Percentiles rank a stretch among this genome's conserved stretches.
Conservation (phyloP, 2,888 invertebrate genomes). For the Rhagophthalmus giganteus region DNA sequence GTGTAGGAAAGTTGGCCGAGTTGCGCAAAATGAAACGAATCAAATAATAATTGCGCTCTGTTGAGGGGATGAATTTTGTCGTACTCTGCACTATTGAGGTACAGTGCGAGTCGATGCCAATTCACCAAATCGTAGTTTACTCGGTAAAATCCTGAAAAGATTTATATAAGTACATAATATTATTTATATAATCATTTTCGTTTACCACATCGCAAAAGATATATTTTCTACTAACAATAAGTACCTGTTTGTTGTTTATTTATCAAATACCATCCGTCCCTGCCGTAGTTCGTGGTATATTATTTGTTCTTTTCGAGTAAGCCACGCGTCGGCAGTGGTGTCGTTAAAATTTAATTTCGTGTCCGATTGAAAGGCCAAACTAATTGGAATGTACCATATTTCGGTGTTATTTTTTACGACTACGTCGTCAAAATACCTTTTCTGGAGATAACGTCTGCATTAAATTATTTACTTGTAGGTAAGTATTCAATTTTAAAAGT, state of each 20-base stretch:
- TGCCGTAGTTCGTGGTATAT: background rate
- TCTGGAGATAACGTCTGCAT: background rate
- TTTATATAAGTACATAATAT: background rate
- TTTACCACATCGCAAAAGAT: too few species aligned
- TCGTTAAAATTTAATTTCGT: too few species aligned
- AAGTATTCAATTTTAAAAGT: background rate
- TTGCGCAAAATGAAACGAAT: constrained; percentile 66
- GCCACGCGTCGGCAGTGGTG: constrained; percentile 14
- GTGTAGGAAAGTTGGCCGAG: constrained; percentile 61
- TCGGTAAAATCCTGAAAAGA: constrained; percentile 63
- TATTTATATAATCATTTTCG: background rate
- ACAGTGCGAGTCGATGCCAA: constrained; percentile 66
- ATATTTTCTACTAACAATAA: too few species aligned
- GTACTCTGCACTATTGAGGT: constrained; percentile 53
- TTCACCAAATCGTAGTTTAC: constrained; percentile 77
- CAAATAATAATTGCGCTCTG: constrained; percentile 75
- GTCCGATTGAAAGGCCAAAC: too few species aligned
- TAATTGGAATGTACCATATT: too few species aligned
- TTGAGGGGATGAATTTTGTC: constrained; percentile 62
- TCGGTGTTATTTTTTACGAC: too few species aligned
- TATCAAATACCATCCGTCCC: constrained; percentile 49
- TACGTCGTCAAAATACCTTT: too few species aligned
- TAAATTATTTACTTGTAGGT: background rate
- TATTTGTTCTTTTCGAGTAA: constrained; percentile 2
- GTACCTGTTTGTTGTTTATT: constrained; percentile 21